Evolutionary conservation across 2,113 vertebrate species (phyloP).

Genomic region (Pseudolaguvia tuberculata): DNA sequence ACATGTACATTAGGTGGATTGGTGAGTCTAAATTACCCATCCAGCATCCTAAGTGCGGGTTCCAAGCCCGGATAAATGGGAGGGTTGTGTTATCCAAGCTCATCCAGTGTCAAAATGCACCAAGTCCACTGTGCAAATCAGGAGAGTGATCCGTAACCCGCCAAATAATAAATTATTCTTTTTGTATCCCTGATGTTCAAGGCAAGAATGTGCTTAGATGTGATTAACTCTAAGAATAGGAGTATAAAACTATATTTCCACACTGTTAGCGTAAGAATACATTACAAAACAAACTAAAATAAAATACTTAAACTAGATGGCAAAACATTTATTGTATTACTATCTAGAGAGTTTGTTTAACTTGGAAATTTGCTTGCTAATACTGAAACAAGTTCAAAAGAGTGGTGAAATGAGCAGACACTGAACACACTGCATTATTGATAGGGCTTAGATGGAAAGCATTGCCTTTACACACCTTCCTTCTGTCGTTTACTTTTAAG

Average conservation of each 20-base stretch:
- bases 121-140: too few species aligned
- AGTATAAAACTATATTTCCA: background rate
- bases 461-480: constrained; percentile 35
- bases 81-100: too few species aligned
- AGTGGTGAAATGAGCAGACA: constrained; percentile 41
- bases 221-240: background rate
- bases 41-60: too few species aligned
- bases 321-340: background rate
- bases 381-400: background rate
- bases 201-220: background rate
- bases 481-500: constrained; percentile 24
- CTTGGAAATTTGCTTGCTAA: too few species aligned
- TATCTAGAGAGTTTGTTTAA: background rate
- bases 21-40: too few species aligned
- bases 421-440: constrained; percentile 53
- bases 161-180: background rate
- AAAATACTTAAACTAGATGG: background rate
- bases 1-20: too few species aligned
- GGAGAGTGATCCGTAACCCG: too few species aligned
- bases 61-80: too few species aligned
- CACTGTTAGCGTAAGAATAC: too few species aligned
- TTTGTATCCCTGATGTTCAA: background rate
- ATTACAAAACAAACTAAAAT: background rate
- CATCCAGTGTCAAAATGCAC: too few species aligned
- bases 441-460: constrained; percentile 43